phyloP scores from a whole-genome alignment of 2,888 invertebrate genomes.

The Drosophila anomelani region DNA sequence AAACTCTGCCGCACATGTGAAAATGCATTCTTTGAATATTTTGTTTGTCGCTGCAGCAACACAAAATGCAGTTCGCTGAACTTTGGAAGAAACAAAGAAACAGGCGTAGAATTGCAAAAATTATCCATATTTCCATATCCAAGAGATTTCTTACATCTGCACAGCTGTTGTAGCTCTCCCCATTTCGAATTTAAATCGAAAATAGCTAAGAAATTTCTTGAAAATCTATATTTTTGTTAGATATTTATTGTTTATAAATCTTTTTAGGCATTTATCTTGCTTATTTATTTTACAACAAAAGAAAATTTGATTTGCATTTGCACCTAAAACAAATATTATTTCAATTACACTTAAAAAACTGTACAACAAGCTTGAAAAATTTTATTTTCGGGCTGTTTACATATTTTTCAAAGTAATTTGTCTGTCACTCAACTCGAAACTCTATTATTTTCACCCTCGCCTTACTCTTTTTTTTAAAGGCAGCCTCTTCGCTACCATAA shows the following conservation, averaged over 20 bases:
- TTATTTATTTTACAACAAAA: neutral
- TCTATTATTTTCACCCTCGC: neutral
- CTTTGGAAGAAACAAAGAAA: constrained; percentile 15
- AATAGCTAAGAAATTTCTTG: neutral
- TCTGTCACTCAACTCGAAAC: neutral
- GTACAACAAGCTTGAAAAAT: neutral
- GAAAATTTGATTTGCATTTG: no score
- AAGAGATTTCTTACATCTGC: neutral
- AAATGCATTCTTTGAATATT: constrained; percentile 24
- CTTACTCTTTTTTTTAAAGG: neutral
- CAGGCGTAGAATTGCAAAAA: neutral
- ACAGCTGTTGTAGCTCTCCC: constrained; percentile 5
- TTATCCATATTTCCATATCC: constrained; percentile 5
- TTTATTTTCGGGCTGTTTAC: neutral
- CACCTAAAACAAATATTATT: neutral
- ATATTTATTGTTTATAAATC: neutral
- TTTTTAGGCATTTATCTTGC: neutral
- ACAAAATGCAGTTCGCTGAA: constrained; percentile 21
- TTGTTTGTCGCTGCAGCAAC: constrained; percentile 21
- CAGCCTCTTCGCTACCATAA: constrained; percentile 11
- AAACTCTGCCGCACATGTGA: constrained; percentile 25
- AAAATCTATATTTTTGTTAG: neutral
- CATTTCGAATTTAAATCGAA: neutral
- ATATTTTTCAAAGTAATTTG: neutral
- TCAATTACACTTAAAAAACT: neutral